phyloP scores from a whole-genome alignment of 2,797 vertebrate genomes.

The Protosalanx chinensis region DNA sequence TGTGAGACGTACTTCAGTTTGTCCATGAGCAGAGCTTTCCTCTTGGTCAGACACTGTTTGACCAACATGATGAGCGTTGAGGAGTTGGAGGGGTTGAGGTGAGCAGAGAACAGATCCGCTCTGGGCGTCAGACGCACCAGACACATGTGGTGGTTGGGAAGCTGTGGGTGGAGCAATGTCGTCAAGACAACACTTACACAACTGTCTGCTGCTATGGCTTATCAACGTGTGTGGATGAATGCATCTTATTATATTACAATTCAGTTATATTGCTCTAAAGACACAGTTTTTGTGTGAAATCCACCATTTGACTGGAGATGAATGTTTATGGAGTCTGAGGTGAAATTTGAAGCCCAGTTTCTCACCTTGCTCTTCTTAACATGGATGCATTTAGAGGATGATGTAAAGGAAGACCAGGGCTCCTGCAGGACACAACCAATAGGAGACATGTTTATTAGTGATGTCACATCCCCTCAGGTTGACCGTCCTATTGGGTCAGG shows the following conservation, averaged over 20 bases:
- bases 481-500: no score
- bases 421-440: conserved; percentile 66
- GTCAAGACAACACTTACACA: no score
- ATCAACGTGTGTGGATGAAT: no score
- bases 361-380: conserved; percentile 69
- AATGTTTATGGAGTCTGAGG: not conserved
- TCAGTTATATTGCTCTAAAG: no score
- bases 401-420: conserved; percentile 81
- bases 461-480: not conserved
- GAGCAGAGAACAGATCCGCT: conserved; percentile 78
- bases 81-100: conserved; percentile 76
- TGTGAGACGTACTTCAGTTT: conserved; percentile 80
- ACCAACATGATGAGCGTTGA: conserved; percentile 82
- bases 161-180: conserved; percentile 17
- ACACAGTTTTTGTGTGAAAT: not conserved
- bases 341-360: not conserved
- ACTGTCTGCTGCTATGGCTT: no score
- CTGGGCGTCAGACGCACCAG: conserved; percentile 85
- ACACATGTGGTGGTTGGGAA: conserved; percentile 80
- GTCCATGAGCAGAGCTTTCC: conserved; percentile 73
- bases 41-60: conserved; percentile 87
- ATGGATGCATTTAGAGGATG: conserved; percentile 49
- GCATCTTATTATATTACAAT: no score
- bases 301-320: not conserved
- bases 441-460: conserved; percentile 16